phyloP scores from a whole-genome alignment of 1,140 invertebrate genomes.

The Drosophila nigromelanica region DNA sequence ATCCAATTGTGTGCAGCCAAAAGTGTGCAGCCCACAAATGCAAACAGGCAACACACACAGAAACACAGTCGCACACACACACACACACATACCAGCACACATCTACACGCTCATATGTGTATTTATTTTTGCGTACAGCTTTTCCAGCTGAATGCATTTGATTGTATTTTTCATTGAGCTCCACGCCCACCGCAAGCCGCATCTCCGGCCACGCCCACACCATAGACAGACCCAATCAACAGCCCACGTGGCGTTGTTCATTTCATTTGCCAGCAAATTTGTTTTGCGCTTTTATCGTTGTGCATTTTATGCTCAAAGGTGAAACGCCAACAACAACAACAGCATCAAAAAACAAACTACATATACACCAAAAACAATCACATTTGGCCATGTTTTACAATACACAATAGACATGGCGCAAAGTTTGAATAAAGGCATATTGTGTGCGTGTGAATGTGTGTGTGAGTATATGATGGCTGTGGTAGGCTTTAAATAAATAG shows the following conservation, averaged over 20 bases:
- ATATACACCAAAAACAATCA: conserved; percentile 31
- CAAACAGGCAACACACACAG: conserved; percentile 38
- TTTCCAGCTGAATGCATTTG: conserved; percentile 78
- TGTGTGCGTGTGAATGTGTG: not conserved
- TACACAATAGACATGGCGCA: conserved; percentile 21
- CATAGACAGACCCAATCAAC: conserved; percentile 12
- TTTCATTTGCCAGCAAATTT: conserved; percentile 68
- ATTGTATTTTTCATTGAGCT: conserved; percentile 73
- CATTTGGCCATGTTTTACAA: conserved; percentile 28
- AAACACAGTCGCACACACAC: conserved; percentile 30
- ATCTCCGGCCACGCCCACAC: conserved; percentile 36
- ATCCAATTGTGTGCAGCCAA: conserved; percentile 79
- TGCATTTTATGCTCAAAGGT: conserved; percentile 67
- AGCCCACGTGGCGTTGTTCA: conserved; percentile 56
- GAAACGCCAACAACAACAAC: conserved; percentile 43
- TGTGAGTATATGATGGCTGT: not conserved
- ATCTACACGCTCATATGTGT: conserved; percentile 49
- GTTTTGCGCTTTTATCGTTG: conserved; percentile 51
- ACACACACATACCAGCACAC: conserved; percentile 6
- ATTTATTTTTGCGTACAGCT: conserved; percentile 79
- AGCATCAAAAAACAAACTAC: conserved; percentile 12
- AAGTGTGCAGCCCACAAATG: conserved; percentile 43
- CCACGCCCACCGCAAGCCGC: conserved; percentile 30
- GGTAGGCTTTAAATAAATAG: not conserved
- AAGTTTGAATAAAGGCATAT: conserved; percentile 6